Evolutionary conservation across 2,113 vertebrate genomes (phyloP), one percentile per base, ranked within the genome.

Genomic region (Menidia beryllina): DNA sequence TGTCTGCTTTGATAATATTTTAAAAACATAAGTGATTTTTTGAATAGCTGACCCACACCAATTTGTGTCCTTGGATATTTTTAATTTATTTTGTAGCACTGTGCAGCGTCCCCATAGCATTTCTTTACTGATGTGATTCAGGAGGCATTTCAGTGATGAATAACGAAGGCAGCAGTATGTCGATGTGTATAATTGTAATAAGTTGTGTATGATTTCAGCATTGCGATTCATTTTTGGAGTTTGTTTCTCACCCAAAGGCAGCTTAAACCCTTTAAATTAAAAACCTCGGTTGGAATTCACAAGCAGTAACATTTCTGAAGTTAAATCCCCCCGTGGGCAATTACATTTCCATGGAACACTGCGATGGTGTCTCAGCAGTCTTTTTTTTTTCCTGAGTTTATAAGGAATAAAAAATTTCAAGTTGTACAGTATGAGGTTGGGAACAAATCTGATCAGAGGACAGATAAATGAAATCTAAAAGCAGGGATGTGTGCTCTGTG

Each of bases 401-500:
- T 57, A 36, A 75, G 47, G 26, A 48, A 38, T 60, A 65, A 1
- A 49, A 30, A 65, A 70, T 51, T 10, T 69, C 8, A 58, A 49
- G 19, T 41, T 56, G 25, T 63, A 36, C 17, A 17, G 30, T 10
- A 15, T 24, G 12, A 20, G 45, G 36, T 59, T 8, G 0, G 65
- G 27, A 65, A 41, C 57, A 30, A 30, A 30, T 8, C 30, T n/a
- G n/a, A n/a, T n/a, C n/a, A n/a, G 13, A 21, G 23, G 54, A 75
- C 52, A 11, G 60, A 79, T 68, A 45, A 21, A 50, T 51, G 49
- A 3, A 54, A 61, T 62, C 14, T 13, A 49, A 72, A 51, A 55
- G n/a, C 3, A 39, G 30, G 54, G 41, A 38, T 26, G 53, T 5
- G n/a, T 52, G 68, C 43, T 56, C 59, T 65, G 67, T 72, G 41